These are phyloP conservation scores for Poecile montanus DNA, from an alignment of 2,797 vertebrate genomes.

Conservation along the genomic window DNA sequence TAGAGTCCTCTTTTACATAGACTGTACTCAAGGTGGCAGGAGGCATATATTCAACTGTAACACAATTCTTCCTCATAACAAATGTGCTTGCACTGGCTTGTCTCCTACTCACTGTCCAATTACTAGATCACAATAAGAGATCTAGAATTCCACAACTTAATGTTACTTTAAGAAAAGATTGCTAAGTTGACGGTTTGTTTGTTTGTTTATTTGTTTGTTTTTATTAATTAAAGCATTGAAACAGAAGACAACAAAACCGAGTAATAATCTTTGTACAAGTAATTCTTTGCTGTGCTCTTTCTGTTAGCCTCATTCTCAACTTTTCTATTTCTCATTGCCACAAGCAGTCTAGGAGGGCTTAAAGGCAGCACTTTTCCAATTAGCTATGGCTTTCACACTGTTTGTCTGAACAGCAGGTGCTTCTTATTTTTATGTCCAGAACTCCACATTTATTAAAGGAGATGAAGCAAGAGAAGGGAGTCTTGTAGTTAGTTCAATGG, in stretches of 20 bases:
- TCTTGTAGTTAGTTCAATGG: not conserved
- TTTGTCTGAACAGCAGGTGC: not conserved
- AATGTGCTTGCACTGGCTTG: not conserved
- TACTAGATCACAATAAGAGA: not conserved
- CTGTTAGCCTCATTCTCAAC: not conserved
- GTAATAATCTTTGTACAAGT: not conserved
- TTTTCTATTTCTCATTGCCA: not conserved
- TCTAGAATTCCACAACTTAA: not conserved
- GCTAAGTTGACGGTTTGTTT: not conserved
- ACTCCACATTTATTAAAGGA: not conserved
- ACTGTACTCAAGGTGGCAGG: not conserved
- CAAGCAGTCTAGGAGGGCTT: not conserved
- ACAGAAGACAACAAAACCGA: not conserved
- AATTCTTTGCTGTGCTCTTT: not conserved
- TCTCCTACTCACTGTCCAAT: not conserved
- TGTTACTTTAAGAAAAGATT: not conserved
- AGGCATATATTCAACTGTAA: not conserved
- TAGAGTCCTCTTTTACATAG: not conserved
- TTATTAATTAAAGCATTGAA: not conserved
- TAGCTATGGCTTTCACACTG: not conserved
- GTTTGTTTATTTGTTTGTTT: too few relatives aligned
- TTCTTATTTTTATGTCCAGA: slow-evolving; percentile 20
- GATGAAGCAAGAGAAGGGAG: not conserved
- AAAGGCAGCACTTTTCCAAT: not conserved
- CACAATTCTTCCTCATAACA: not conserved